Evolutionary conservation across 1,140 invertebrate species (phyloP).

Genomic region (Sogatella furcifera): DNA sequence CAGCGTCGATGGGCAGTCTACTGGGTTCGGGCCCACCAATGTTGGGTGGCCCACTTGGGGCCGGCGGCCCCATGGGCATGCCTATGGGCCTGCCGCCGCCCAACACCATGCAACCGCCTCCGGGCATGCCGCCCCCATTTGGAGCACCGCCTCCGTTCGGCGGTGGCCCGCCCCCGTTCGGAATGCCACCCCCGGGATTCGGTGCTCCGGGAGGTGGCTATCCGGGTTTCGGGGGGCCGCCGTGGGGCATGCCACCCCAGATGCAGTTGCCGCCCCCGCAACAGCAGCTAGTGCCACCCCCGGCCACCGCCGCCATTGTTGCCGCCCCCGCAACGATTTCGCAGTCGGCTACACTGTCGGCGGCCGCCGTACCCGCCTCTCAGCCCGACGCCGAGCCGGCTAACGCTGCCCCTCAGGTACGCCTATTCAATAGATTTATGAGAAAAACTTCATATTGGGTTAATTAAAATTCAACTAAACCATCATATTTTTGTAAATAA

Average conservation of each 20-base stretch:
- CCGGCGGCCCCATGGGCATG: neutral
- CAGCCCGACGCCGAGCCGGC: constrained; percentile 8
- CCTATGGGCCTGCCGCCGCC: constrained; percentile 19
- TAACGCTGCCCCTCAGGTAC: constrained; percentile 17
- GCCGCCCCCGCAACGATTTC: neutral
- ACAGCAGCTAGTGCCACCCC: constrained; percentile 10
- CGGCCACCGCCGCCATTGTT: neutral
- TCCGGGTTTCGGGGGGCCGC: constrained; percentile 25
- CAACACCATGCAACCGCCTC: constrained; percentile 44
- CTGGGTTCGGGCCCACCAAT: neutral
- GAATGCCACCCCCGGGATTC: constrained; percentile 31
- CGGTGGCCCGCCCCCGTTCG: constrained; percentile 23
- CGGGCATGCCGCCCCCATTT: constrained; percentile 44
- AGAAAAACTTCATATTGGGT: too few species aligned
- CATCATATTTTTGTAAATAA: too few species aligned
- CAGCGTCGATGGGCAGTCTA: neutral
- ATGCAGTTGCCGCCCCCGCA: constrained; percentile 18
- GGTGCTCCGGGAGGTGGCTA: constrained; percentile 23
- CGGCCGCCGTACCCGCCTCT: neutral
- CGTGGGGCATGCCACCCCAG: constrained; percentile 34
- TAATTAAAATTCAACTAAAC: too few species aligned
- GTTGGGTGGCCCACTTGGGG: neutral
- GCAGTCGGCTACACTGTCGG: neutral
- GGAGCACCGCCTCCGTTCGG: constrained; percentile 47
- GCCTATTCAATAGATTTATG: neutral